phyloP scores from a whole-genome alignment of 1,140 invertebrate genomes.

The Neodiprion lecontei region DNA sequence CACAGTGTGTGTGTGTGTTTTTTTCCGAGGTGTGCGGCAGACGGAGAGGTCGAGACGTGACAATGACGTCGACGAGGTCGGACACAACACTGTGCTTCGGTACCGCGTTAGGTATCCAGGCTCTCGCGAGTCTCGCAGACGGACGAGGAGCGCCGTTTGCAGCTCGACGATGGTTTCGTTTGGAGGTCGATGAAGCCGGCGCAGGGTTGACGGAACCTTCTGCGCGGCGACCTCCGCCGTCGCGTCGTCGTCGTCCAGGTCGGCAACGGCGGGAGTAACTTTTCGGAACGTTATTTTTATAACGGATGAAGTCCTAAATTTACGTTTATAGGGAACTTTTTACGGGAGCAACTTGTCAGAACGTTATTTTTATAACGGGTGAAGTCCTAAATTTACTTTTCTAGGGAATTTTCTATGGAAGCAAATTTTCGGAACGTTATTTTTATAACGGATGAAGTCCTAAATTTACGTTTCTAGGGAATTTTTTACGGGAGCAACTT shows the following conservation, averaged over 20 bases:
- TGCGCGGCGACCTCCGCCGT: background rate
- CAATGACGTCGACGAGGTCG: background rate
- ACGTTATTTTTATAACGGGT: no score
- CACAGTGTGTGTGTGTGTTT: no score
- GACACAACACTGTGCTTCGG: constrained; percentile 1
- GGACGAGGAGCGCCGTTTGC: background rate
- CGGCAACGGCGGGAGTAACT: background rate
- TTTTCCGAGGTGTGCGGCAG: background rate
- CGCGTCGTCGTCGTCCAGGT: background rate
- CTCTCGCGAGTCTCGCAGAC: background rate
- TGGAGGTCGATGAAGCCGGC: background rate
- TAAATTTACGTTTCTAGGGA: no score
- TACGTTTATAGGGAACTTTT: no score
- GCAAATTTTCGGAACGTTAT: no score
- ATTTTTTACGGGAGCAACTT: no score
- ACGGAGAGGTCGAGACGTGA: background rate
- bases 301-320: no score
- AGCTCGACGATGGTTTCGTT: background rate
- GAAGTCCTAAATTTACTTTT: no score
- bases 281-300: background rate
- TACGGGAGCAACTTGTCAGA: no score
- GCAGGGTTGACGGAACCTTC: background rate
- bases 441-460: no score
- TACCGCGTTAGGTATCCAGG: background rate
- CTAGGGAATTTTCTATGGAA: no score